Conservation (phyloP, 2,888 invertebrate genomes). For the Pandemis corylana region DNA sequence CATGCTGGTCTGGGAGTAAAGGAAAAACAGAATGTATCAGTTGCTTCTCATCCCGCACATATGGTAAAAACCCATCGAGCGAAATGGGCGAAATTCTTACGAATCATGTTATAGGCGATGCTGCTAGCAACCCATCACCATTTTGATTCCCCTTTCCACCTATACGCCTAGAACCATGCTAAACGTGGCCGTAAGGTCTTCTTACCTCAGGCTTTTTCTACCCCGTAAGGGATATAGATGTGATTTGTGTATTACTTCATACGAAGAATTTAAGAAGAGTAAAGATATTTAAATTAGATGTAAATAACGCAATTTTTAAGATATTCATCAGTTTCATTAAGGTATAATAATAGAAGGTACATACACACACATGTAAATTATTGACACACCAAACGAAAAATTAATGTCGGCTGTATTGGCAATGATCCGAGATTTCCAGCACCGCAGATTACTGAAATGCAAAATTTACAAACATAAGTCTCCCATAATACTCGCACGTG, state of each 20-base stretch:
- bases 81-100: too few species aligned
- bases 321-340: background rate
- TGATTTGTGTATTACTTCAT: background rate
- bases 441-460: constrained; percentile 30
- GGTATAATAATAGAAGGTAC: background rate
- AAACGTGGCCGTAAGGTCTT: too few species aligned
- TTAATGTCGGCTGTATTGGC: constrained; percentile 47
- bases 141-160: too few species aligned
- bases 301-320: background rate
- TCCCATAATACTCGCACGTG: constrained; percentile 35
- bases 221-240: too few species aligned
- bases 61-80: too few species aligned
- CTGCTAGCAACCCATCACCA: too few species aligned
- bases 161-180: too few species aligned
- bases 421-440: constrained; percentile 47
- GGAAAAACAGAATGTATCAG: too few species aligned
- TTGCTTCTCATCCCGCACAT: too few species aligned
- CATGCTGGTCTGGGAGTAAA: too few species aligned
- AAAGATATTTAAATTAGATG: background rate
- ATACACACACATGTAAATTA: constrained; percentile 26
- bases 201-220: too few species aligned
- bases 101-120: too few species aligned
- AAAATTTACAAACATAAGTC: constrained; percentile 25
- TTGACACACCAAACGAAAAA: constrained; percentile 43
- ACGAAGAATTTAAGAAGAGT: background rate